Percentiles rank a stretch among this genome's conserved stretches.
Conservation (phyloP, 2,797 vertebrate species). For the Gallirallus australis region DNA sequence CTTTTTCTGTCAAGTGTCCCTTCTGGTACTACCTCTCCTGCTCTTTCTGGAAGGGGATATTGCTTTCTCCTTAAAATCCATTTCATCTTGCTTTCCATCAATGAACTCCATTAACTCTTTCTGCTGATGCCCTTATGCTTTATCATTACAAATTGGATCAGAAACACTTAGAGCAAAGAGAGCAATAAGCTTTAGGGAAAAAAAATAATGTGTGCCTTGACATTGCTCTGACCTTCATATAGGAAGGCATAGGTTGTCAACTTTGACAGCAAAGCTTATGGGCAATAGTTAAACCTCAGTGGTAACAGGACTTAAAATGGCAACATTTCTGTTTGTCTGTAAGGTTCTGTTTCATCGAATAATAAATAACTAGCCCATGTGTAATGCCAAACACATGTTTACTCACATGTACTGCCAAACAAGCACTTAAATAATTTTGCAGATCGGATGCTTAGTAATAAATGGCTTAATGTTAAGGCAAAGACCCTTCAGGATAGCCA, state of each 20-base stretch:
- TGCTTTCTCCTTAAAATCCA: neutral
- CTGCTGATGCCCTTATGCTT: neutral
- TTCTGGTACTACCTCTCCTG: neutral
- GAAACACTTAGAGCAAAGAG: neutral
- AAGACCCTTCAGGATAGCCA: neutral
- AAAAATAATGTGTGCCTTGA: neutral
- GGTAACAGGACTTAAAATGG: neutral
- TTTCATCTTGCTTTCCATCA: neutral
- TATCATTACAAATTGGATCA: neutral
- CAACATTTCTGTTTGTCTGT: neutral
- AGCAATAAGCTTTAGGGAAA: accelerated
- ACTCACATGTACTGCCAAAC: neutral
- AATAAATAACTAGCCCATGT: neutral
- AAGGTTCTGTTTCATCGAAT: neutral
- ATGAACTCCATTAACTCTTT: neutral
- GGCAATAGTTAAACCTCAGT: neutral
- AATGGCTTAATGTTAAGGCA: neutral
- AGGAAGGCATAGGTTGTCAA: neutral
- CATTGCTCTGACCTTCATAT: neutral
- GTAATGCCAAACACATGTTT: neutral
- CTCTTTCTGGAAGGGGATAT: neutral
- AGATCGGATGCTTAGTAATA: neutral
- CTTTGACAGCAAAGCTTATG: neutral
- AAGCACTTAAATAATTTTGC: neutral
- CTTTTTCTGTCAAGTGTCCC: neutral